Evolutionary conservation across 2,113 vertebrate species (phyloP).

Genomic region (Hepsetus odoe): DNA sequence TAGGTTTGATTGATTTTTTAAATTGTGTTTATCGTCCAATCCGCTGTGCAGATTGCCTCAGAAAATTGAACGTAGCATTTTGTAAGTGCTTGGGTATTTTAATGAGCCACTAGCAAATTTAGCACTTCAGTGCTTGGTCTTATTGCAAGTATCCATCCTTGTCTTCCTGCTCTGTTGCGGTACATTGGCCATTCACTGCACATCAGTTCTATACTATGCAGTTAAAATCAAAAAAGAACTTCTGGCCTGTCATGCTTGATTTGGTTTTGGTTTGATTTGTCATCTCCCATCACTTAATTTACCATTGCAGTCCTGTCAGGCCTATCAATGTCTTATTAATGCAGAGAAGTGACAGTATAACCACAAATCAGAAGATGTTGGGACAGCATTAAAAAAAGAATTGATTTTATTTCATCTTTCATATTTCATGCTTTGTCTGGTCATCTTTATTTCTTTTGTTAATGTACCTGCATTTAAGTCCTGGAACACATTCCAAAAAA

Average conservation of each 20-base stretch:
- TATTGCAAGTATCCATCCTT: neutral
- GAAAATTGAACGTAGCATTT: conserved; percentile 41
- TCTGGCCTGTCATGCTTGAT: neutral
- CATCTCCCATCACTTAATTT: neutral
- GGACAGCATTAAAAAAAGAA: neutral
- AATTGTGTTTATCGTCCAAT: conserved; percentile 46
- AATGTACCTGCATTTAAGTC: no score
- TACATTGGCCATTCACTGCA: neutral
- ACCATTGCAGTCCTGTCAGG: neutral
- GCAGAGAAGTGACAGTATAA: neutral
- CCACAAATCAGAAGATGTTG: no score
- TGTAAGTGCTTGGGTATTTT: conserved; percentile 29
- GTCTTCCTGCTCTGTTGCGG: neutral
- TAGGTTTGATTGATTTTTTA: conserved; percentile 46
- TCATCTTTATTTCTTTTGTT: no score
- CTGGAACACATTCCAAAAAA: no score
- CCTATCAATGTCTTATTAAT: neutral
- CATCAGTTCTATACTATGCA: conserved; percentile 1
- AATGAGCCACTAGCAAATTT: conserved; percentile 20
- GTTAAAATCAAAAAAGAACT: neutral
- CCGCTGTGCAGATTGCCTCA: conserved; percentile 7
- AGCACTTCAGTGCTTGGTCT: neutral
- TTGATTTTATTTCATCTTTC: no score
- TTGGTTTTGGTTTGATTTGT: neutral
- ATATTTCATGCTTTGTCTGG: no score